Conservation (phyloP, 2,113 vertebrate genomes). For the Solea solea region DNA sequence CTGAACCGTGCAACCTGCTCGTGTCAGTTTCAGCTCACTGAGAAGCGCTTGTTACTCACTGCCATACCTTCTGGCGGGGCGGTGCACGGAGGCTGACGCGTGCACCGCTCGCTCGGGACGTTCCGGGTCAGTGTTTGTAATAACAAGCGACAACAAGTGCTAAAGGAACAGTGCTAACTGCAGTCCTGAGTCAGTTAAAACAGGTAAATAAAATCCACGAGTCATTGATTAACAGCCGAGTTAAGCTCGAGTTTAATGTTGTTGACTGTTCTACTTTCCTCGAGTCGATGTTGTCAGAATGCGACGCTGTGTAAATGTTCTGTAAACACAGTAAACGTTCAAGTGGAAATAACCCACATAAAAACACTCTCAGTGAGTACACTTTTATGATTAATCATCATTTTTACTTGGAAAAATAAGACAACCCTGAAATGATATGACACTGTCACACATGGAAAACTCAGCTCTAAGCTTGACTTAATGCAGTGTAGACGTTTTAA, state of each 20-base stretch:
- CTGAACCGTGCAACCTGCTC: background rate
- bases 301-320: no score
- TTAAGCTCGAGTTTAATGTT: background rate
- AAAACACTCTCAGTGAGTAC: no score
- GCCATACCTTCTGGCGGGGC: background rate
- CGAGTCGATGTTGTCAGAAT: no score
- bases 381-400: no score
- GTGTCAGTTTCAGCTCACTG: constrained; percentile 7
- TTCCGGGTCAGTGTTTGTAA: background rate
- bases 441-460: no score
- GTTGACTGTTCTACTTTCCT: background rate
- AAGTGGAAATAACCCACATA: no score
- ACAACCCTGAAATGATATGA: no score
- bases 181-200: no score
- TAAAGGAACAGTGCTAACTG: background rate
- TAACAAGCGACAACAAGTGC: background rate
- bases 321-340: no score
- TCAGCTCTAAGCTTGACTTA: no score
- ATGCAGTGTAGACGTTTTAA: no score
- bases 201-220: constrained; percentile 32
- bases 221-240: background rate
- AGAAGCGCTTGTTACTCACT: rapidly evolving
- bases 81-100: background rate
- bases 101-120: constrained; percentile 19
- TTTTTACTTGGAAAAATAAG: no score